These are phyloP conservation scores for Phenacoccus solenopsis DNA, from an alignment of 1,140 invertebrate species.

Conservation along the genomic window DNA sequence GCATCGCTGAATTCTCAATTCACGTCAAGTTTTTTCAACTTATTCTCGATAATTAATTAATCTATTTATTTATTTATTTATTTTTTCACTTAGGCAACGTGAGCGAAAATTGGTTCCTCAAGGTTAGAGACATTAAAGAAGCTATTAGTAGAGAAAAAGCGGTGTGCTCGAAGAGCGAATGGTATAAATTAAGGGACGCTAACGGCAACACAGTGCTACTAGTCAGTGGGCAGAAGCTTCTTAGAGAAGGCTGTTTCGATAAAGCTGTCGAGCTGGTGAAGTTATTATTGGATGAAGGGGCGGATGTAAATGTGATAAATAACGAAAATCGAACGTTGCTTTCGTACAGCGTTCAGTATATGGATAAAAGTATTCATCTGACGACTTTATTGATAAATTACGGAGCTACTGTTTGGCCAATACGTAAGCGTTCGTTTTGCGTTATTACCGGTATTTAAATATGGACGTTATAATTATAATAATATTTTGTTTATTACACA, in stretches of 20 bases:
- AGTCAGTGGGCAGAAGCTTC: slow-evolving; percentile 28
- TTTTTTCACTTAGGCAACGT: not conserved
- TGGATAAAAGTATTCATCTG: slow-evolving; percentile 30
- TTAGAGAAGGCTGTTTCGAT: slow-evolving; percentile 29
- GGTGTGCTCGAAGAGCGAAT: not conserved
- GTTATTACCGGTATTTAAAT: not conserved
- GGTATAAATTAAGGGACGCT: slow-evolving; percentile 29
- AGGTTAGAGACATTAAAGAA: not conserved
- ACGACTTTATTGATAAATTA: slow-evolving; percentile 31
- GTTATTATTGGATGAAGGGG: slow-evolving; percentile 30
- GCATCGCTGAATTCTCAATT: not conserved
- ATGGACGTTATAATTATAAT: too few relatives aligned
- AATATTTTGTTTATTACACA: too few relatives aligned
- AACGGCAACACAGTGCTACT: slow-evolving; percentile 37
- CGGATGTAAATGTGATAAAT: slow-evolving; percentile 30
- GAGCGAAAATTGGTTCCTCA: not conserved
- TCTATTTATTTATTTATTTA: not conserved
- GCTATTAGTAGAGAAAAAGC: not conserved
- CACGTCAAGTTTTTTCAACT: not conserved
- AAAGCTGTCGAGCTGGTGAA: slow-evolving; percentile 27
- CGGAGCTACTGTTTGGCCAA: slow-evolving; percentile 31
- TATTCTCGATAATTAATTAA: not conserved
- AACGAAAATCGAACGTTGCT: slow-evolving; percentile 30
- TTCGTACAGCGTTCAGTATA: slow-evolving; percentile 31
- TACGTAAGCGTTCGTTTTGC: slow-evolving; percentile 21